phyloP scores from a whole-genome alignment of 1,140 invertebrate genomes.

The Papilio machaon region DNA sequence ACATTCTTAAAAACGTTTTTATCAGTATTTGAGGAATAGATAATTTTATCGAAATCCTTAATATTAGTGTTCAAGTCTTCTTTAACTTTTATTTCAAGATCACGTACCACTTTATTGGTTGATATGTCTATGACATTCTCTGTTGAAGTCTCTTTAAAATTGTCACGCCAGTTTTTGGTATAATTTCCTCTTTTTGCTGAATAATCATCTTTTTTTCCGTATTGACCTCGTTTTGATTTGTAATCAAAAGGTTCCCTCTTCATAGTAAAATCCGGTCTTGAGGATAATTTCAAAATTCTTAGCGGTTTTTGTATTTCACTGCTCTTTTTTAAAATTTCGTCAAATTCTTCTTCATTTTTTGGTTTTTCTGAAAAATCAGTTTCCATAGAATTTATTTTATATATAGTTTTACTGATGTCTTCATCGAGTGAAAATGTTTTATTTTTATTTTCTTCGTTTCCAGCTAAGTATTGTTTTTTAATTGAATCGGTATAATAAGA shows the following conservation, averaged over 20 bases:
- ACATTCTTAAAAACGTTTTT: conserved; percentile 28
- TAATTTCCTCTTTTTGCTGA: conserved; percentile 42
- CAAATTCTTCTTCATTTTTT: background rate
- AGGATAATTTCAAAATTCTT: conserved; percentile 25
- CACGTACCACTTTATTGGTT: conserved; percentile 16
- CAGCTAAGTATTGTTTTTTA: background rate
- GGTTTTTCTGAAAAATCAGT: conserved; percentile 12
- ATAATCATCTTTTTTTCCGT: conserved; percentile 57
- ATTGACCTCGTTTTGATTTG: conserved; percentile 52
- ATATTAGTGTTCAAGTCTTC: conserved; percentile 27
- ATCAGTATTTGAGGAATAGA: background rate
- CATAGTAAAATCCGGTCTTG: conserved; percentile 38
- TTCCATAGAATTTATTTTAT: conserved; percentile 6
- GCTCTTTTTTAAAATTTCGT: conserved; percentile 41
- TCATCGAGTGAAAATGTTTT: background rate
- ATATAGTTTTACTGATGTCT: conserved; percentile 13
- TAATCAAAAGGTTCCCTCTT: conserved; percentile 49
- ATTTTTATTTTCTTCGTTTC: background rate
- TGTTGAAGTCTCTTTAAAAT: conserved; percentile 40
- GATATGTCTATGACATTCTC: conserved; percentile 24
- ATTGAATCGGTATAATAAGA: background rate
- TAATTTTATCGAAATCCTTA: conserved; percentile 25
- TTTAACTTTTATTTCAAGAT: conserved; percentile 31
- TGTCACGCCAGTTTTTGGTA: conserved; percentile 38
- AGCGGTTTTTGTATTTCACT: conserved; percentile 39